phyloP scores from a whole-genome alignment of 2,797 vertebrate genomes.

The Karalla daura region DNA sequence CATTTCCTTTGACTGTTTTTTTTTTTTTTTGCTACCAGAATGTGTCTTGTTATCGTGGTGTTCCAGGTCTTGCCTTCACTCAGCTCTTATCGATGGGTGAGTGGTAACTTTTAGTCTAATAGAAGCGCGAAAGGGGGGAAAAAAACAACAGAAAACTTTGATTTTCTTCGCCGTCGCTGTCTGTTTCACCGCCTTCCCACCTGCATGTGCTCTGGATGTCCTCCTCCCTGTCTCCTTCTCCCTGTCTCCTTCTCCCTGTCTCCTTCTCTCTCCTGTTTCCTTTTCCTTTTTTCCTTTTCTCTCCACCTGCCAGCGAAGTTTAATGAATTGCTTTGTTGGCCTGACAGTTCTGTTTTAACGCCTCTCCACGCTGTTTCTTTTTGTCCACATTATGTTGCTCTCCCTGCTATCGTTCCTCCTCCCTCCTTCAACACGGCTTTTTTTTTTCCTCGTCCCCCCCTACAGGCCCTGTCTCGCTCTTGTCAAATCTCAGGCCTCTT shows the following conservation, averaged over 20 bases:
- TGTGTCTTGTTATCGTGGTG: slow-evolving; percentile 64
- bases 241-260: background rate
- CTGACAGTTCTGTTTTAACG: slow-evolving; percentile 41
- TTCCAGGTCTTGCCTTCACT: slow-evolving; percentile 57
- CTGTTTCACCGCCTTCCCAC: too few species aligned
- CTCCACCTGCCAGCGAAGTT: slow-evolving; percentile 16
- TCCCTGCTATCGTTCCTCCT: slow-evolving; percentile 12
- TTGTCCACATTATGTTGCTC: slow-evolving; percentile 27
- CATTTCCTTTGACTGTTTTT: slow-evolving; percentile 40
- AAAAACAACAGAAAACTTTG: slow-evolving; percentile 41
- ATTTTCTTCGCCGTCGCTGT: slow-evolving; percentile 2
- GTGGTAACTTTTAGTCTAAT: slow-evolving; percentile 51
- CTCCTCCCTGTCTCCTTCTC: background rate
- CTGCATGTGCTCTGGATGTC: too few species aligned
- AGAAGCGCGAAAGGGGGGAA: slow-evolving; percentile 30
- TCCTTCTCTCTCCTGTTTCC: slow-evolving; percentile 3
- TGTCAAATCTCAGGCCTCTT: slow-evolving; percentile 42
- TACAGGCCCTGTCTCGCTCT: slow-evolving; percentile 26
- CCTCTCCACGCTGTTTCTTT: slow-evolving; percentile 32
- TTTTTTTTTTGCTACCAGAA: slow-evolving; percentile 28
- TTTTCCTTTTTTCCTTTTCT: background rate
- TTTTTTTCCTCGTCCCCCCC: too few species aligned
- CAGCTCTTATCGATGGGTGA: slow-evolving; percentile 50
- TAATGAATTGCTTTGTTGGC: slow-evolving; percentile 47
- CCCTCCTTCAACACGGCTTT: slow-evolving; percentile 7